Evolutionary conservation across 2,888 invertebrate species (phyloP).

Genomic region (Lypha dubia): DNA sequence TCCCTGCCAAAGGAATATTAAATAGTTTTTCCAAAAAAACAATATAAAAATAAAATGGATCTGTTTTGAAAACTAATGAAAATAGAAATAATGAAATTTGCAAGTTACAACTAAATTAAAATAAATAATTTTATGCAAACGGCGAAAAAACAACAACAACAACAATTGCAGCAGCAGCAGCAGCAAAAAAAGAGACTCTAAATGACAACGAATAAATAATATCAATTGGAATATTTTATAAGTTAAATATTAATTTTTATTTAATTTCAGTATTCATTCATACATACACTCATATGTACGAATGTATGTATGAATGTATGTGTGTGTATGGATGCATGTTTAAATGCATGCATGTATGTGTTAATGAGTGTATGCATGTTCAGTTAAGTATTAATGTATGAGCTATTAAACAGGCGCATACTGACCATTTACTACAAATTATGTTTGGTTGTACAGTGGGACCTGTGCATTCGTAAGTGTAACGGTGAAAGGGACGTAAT

Average conservation of each 20-base stretch:
- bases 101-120: slow-evolving; percentile 69
- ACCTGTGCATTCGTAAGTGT: neutral
- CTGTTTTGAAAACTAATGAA: slow-evolving; percentile 45
- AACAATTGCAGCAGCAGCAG: neutral
- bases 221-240: slow-evolving; percentile 65
- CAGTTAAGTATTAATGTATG: slow-evolving; percentile 30
- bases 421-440: neutral
- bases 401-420: slow-evolving; percentile 7
- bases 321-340: neutral
- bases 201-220: slow-evolving; percentile 54
- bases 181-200: slow-evolving; percentile 14
- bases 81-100: slow-evolving; percentile 59
- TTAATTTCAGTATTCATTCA: slow-evolving; percentile 51
- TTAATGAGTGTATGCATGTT: neutral
- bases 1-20: slow-evolving; percentile 49
- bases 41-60: too few relatives aligned
- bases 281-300: too few relatives aligned
- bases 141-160: slow-evolving; percentile 33
- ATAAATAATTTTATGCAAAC: slow-evolving; percentile 71
- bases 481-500: neutral
- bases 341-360: slow-evolving; percentile 28
- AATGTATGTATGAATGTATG: neutral
- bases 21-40: slow-evolving; percentile 56
- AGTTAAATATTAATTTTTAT: slow-evolving; percentile 50
- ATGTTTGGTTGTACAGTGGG: neutral